phyloP scores from a whole-genome alignment of 2,888 invertebrate genomes.

The Leucozona laternaria region DNA sequence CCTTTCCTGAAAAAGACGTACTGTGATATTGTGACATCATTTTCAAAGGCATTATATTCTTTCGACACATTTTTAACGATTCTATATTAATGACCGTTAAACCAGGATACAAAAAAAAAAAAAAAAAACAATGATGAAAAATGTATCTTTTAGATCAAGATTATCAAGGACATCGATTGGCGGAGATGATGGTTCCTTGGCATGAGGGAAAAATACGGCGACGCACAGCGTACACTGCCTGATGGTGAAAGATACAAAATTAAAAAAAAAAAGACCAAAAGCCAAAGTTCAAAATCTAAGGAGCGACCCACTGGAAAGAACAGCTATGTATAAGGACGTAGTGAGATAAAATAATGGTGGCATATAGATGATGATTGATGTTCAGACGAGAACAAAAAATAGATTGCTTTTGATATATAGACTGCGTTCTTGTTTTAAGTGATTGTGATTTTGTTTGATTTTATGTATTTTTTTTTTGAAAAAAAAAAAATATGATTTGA shows the following conservation, averaged over 20 bases:
- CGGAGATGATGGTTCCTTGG: background rate
- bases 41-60: background rate
- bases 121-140: background rate
- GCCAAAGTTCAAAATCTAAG: background rate
- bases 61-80: background rate
- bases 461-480: background rate
- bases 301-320: background rate
- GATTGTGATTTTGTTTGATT: background rate
- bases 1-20: background rate
- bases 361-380: conserved; percentile 39
- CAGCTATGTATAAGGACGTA: background rate
- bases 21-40: background rate
- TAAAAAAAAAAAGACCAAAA: background rate
- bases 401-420: conserved; percentile 16
- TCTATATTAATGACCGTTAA: background rate
- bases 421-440: background rate
- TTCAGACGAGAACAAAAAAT: conserved; percentile 25
- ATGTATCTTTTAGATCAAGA: conserved; percentile 5
- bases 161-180: conserved; percentile 1
- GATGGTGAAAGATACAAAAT: background rate
- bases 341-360: conserved; percentile 20
- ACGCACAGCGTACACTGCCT: background rate
- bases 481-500: background rate
- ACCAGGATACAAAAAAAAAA: background rate
- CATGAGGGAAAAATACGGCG: background rate